Evolutionary conservation across 1,140 invertebrate species (phyloP).

Genomic region (Lepeophtheirus salmonis): DNA sequence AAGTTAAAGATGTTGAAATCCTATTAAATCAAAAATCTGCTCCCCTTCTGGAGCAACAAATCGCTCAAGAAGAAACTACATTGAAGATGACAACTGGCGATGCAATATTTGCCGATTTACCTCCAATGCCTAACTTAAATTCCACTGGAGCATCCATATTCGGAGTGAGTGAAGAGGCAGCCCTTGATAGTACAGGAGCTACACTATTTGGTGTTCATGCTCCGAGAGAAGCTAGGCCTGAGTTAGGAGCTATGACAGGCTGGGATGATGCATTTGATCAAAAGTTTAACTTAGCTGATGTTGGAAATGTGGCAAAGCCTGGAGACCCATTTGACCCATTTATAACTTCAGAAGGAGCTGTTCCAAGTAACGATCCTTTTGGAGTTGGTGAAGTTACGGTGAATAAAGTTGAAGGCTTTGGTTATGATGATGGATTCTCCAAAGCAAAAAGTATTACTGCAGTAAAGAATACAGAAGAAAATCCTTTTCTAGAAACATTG

Average conservation of each 20-base stretch:
- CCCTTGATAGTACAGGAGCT: slow-evolving; percentile 2
- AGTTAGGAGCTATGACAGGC: slow-evolving; percentile 11
- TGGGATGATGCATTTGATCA: slow-evolving; percentile 18
- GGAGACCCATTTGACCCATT: slow-evolving; percentile 13
- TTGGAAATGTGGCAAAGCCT: not conserved
- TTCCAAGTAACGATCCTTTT: not conserved
- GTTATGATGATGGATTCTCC: slow-evolving; percentile 3
- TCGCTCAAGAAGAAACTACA: not conserved
- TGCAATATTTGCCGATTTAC: slow-evolving; percentile 17
- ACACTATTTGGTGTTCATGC: slow-evolving; percentile 13
- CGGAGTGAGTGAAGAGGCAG: slow-evolving; percentile 16
- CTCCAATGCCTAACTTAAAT: slow-evolving; percentile 7
- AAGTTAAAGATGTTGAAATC: not conserved
- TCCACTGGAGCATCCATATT: slow-evolving; percentile 16
- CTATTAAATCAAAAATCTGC: not conserved
- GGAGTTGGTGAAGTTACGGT: not conserved
- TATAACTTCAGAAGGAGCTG: not conserved
- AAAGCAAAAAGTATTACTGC: not conserved
- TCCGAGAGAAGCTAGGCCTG: not conserved
- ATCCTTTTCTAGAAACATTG: slow-evolving; percentile 14
- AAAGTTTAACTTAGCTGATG: slow-evolving; percentile 11
- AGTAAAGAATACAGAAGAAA: not conserved
- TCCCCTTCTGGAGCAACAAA: not conserved
- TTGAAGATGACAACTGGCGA: slow-evolving; percentile 10
- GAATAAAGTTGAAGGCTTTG: not conserved